Base-by-base conservation (phyloP, 2,113 vertebrate species). In the Coturnix japonica region DNA sequence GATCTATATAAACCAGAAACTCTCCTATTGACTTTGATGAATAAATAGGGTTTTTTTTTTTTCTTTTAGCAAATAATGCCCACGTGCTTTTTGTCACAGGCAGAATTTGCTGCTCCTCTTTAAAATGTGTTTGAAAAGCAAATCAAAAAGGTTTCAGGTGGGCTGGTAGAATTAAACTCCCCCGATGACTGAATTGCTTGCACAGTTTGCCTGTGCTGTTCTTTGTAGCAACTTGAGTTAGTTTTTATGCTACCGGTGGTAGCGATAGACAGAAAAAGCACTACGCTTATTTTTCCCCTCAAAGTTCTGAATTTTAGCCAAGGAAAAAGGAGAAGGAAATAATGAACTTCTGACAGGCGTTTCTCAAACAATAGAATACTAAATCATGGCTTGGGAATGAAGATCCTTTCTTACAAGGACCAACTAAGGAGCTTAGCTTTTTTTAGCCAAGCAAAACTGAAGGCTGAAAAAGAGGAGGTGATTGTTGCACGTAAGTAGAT, bases 371-470 rank as follows among this genome's bases (percentile, higher is more conserved):
- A 80, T 30, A 69, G 76, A 74, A 81, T 54, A 56, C 16, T 67
- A 61, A 93, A 89, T 87, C 81, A 86, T 47, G 76, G 80, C 71
- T 72, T 75, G 85, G 73, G 76, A 86, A 86, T 69, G 88, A 88
- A 88, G 93, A 81, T 86, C n/a, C 35, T 81, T 94, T 78, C 82
- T 91, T 88, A 47, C 16, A 78, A 65, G 90, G 85, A 47, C 56
- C 2, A 20, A 77, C 75, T 96, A 95, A 95, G 90, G 80, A 95
- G 94, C 90, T 95, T 94, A 95, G 77, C 63, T 67, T 79, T 89
- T 26, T 75, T 54, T 66, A 89, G 69, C 73, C 85, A 72, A 77
- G 95, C 26, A 75, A 88, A 90, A 91, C 67, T 21, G 65, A 94
- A 94, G 51, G 53, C 71, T 93, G 87, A 85, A 87, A 90, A 75